Base-by-base conservation (phyloP, 1,140 invertebrate species). In the Dendroctonus ponderosae region DNA sequence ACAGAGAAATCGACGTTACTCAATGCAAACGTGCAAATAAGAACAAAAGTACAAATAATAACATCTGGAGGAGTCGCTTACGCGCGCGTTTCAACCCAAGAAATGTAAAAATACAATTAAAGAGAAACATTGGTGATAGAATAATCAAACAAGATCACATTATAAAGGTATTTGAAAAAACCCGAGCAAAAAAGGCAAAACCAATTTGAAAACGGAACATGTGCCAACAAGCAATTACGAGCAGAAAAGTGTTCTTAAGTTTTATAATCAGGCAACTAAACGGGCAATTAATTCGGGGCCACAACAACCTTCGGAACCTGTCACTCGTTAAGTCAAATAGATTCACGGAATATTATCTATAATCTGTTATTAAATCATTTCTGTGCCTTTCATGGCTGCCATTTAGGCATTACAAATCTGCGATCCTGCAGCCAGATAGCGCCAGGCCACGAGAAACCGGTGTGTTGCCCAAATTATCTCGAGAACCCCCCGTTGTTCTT, bases 281-380 rank as follows among this genome's bases (percentile, higher is more conserved):
- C 61, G 51, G 12, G 12, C 50, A 63, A 63, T 63, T 63, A 63
- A 63, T 63, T 41, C 12, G n/a, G 8, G 51, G 15, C 48, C 38
- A 11, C n/a, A 51, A 51, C 51, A 62, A 62, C 51, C 26, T 42
- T 63, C 38, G 41, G 43, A 26, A 56, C 44, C 62, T 65, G 62
- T 65, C 62, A 65, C 52, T 65, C 53, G 52, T 65, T 65, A 65
- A 57, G 62, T 53, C 62, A 65, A 65, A 65, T 65, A 65, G 62
- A 57, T 65, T 65, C 53, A 65, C 62, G 51, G 62, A 65, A 65
- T 65, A 65, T 63, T 63, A 63, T 65, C 62, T 65, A n/a, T 56
- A 57, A 65, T 65, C 62, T 65, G 44, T 65, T 65, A 65, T 65
- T 65, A 65, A 65, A 65, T 65, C 62, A 65, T 65, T 65, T 65